A percentile compares a stretch with the other conserved stretches of the same genome.
Conservation (phyloP, 1,140 invertebrate genomes). For the Pseudomyrmex concolor region DNA sequence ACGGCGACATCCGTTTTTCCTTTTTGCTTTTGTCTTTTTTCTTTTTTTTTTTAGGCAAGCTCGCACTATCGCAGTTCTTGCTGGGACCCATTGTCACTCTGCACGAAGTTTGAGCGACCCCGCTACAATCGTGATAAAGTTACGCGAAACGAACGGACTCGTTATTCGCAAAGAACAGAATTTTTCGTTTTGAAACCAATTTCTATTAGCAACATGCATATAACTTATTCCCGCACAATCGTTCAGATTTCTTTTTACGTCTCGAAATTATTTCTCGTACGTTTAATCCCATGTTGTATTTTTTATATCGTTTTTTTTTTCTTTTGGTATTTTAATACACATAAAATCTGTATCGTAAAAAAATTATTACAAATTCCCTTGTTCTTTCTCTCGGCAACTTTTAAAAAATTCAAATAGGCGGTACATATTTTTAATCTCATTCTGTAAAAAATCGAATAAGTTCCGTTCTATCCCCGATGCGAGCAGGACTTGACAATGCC, state of each 20-base stretch:
- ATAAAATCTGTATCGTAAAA: background rate
- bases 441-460: background rate
- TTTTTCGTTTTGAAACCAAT: background rate
- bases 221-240: background rate
- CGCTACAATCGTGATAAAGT: constrained; percentile 44
- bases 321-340: background rate
- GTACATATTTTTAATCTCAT: background rate
- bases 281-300: background rate
- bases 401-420: too few species aligned
- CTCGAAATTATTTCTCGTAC: background rate
- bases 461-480: background rate
- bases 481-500: background rate
- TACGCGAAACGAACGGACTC: constrained; percentile 50
- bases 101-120: constrained; percentile 44
- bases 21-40: constrained; percentile 35
- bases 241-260: background rate
- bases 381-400: too few species aligned
- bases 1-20: constrained; percentile 46
- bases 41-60: constrained; percentile 21
- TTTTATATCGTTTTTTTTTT: background rate
- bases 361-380: too few species aligned
- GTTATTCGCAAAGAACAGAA: constrained; percentile 35
- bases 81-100: constrained; percentile 46
- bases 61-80: constrained; percentile 43
- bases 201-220: background rate